A percentile compares a stretch with the other conserved stretches of the same genome.
These are phyloP conservation scores for Thyatira batis DNA, from an alignment of 2,888 invertebrate species.

Conservation along the genomic window DNA sequence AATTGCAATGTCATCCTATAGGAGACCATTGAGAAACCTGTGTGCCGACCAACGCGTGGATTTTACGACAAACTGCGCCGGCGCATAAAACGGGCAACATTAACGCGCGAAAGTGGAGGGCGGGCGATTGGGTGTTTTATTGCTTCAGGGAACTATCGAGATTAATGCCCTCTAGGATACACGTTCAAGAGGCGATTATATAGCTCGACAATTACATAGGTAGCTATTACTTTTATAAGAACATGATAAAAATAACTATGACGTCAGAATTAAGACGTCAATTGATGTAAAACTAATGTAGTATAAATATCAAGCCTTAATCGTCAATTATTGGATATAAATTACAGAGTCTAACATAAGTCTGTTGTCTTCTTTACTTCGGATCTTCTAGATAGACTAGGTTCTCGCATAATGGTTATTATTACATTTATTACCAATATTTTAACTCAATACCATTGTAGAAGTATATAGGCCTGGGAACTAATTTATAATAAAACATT, in stretches of 20 bases:
- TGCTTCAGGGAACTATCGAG: conserved; percentile 49
- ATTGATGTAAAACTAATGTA: too few relatives aligned
- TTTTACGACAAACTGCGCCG: conserved; percentile 55
- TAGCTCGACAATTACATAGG: not conserved
- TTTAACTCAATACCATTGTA: not conserved
- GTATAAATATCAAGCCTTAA: too few relatives aligned
- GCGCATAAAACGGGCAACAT: conserved; percentile 56
- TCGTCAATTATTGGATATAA: too few relatives aligned
- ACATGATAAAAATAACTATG: too few relatives aligned
- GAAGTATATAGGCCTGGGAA: not conserved
- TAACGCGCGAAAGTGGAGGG: conserved; percentile 48
- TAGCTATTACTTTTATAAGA: not conserved
- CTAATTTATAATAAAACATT: not conserved
- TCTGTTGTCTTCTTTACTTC: too few relatives aligned
- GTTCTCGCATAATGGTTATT: not conserved
- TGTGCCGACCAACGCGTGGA: conserved; percentile 16
- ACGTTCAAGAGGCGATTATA: not conserved
- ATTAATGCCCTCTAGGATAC: conserved; percentile 25
- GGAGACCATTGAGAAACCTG: conserved; percentile 14
- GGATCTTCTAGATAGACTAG: not conserved
- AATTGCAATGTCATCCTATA: conserved; percentile 7
- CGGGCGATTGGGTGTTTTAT: conserved; percentile 51
- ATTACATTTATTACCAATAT: not conserved
- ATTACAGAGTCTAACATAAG: too few relatives aligned
- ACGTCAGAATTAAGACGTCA: not conserved